phyloP scores from a whole-genome alignment of 1,140 invertebrate genomes.

The Ceratosolen solmsi region DNA sequence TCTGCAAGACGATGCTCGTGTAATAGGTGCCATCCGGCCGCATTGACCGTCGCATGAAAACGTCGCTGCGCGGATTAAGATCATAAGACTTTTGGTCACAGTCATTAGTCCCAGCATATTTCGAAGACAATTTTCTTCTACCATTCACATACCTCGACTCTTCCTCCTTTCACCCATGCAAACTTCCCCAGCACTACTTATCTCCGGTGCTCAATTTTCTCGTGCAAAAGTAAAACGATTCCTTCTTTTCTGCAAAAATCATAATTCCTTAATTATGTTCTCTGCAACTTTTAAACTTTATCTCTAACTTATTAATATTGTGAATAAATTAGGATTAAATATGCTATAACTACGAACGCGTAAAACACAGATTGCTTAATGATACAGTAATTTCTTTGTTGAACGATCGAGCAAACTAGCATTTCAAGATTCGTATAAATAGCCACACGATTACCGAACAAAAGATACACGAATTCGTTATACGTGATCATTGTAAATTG shows the following conservation, averaged over 20 bases:
- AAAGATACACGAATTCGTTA: neutral
- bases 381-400: neutral
- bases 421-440: neutral
- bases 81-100: neutral
- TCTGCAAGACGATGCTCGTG: neutral
- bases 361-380: neutral
- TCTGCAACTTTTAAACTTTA: neutral
- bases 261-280: neutral
- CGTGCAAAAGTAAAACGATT: neutral
- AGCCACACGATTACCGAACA: neutral
- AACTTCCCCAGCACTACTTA: neutral
- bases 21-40: neutral
- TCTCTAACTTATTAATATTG: neutral
- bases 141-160: neutral
- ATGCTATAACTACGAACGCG: neutral
- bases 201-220: neutral
- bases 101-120: neutral
- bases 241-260: neutral
- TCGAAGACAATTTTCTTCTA: conserved; percentile 5
- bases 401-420: neutral
- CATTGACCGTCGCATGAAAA: conserved; percentile 2
- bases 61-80: neutral
- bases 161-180: neutral
- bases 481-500: neutral
- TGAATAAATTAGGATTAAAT: conserved; percentile 12